A percentile compares a stretch with the other conserved stretches of the same genome.
Conservation (phyloP, 2,113 vertebrate genomes). For the Hippocampus mohnikei region DNA sequence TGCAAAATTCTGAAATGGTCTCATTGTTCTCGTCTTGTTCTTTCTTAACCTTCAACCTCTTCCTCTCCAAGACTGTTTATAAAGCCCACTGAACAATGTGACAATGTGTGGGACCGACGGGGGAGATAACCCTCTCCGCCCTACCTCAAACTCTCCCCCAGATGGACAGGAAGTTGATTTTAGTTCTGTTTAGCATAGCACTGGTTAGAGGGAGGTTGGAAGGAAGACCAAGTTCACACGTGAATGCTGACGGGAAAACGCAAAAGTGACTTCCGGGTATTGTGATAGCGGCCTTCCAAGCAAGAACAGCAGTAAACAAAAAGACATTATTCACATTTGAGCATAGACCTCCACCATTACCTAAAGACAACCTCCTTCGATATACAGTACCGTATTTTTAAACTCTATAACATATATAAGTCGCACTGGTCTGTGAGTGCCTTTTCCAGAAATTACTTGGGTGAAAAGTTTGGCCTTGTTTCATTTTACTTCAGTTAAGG, state of each 20-base stretch:
- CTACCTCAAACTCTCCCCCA: constrained; percentile 13
- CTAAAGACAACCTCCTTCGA: neutral
- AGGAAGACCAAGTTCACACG: constrained; percentile 15
- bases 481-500: neutral
- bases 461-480: no score
- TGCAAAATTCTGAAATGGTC: neutral
- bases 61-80: constrained; percentile 42
- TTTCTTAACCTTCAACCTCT: constrained; percentile 22
- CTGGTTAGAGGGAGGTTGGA: constrained; percentile 42
- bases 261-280: constrained; percentile 66
- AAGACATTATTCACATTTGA: constrained; percentile 7
- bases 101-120: constrained; percentile 58
- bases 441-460: neutral
- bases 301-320: constrained; percentile 51
- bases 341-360: neutral
- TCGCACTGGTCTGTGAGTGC: neutral
- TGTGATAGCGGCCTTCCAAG: constrained; percentile 54
- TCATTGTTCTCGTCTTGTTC: constrained; percentile 12
- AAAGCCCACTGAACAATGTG: constrained; percentile 41
- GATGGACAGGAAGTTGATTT: constrained; percentile 56
- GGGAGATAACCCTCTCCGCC: constrained; percentile 44
- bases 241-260: constrained; percentile 41
- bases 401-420: no score
- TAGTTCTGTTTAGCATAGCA: constrained; percentile 47
- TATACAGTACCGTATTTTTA: neutral